Evolutionary conservation across 1,140 invertebrate genomes (phyloP), one percentile per base, ranked within the genome.

Genomic region (Hylaeus anthracinus): DNA sequence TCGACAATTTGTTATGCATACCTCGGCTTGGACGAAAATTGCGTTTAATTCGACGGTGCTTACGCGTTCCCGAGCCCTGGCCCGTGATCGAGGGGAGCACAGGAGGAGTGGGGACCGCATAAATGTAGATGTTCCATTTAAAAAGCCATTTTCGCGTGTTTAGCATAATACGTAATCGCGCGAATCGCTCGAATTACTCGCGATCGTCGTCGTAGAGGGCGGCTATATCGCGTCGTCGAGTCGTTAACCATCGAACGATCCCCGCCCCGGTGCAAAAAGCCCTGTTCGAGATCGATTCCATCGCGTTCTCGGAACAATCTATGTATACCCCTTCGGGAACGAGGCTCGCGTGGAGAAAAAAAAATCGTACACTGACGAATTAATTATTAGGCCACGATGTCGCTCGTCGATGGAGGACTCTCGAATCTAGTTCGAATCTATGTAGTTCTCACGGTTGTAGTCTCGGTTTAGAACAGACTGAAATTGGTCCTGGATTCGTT

Each of bases 81-180:
- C 67, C 58, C 60, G 45, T 43, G n/a, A 26, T 26, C 26, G 26
- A 26, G 26, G 26, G 26, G 26, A 26, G 56, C 41, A 51, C n/a
- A 12, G 10, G 9, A 15, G 63, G 12, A 48, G 5, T 60, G 48
- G 37, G 55, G 64, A 15, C 14, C 74, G 81, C 89, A 92, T 92
- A 91, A 92, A 93, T 93, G 91, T 91, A 92, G 92, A 92, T 90
- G 92, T 93, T 90, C 90, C 88, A 88, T 92, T 93, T 92, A 93
- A 93, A 93, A 92, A 90, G 84, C 88, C 89, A 92, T 93, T 93
- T 89, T 92, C 91, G 90, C 88, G 82, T 93, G 89, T 91, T 93
- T 93, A 92, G 91, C 92, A 92, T 92, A 92, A 92, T 92, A 89
- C 86, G 86, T 91, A 89, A 89, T 84, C 84, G 79, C 80, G 81